Conservation (phyloP, 2,888 invertebrate genomes). For the Micoletzkya japonica region DNA sequence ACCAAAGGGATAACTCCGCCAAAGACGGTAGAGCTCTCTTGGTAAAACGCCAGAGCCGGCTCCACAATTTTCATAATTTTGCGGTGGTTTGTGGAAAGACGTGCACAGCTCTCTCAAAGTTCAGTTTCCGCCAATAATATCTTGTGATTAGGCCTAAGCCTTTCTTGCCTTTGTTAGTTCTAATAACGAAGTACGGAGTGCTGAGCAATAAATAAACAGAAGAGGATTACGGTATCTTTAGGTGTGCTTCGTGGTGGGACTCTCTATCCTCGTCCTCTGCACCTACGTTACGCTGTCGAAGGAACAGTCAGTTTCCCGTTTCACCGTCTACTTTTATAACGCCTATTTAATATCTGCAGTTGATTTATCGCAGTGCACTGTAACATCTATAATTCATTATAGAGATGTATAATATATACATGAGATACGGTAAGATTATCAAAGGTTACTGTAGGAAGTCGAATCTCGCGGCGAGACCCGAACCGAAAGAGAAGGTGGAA, state of each 20-base stretch:
- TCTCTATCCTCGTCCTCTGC: constrained; percentile 85
- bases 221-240: constrained; percentile 64
- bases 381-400: no score
- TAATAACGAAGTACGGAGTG: no score
- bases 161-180: no score
- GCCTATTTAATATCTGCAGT: neutral
- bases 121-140: no score
- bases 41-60: no score
- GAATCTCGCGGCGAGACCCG: constrained; percentile 18
- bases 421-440: no score
- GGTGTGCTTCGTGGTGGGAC: constrained; percentile 79
- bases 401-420: no score
- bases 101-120: no score
- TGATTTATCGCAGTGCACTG: neutral
- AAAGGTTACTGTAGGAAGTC: constrained; percentile 12
- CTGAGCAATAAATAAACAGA: no score
- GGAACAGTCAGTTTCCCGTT: constrained; percentile 19
- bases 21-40: no score
- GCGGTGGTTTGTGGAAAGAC: constrained; percentile 1
- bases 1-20: neutral
- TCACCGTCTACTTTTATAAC: neutral
- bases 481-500: constrained; percentile 22
- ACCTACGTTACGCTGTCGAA: constrained; percentile 79
- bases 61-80: no score
- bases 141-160: no score